A percentile compares a stretch with the other conserved stretches of the same genome.
phyloP scores from a whole-genome alignment of 2,113 vertebrate genomes.

The Urocitellus parryii region DNA sequence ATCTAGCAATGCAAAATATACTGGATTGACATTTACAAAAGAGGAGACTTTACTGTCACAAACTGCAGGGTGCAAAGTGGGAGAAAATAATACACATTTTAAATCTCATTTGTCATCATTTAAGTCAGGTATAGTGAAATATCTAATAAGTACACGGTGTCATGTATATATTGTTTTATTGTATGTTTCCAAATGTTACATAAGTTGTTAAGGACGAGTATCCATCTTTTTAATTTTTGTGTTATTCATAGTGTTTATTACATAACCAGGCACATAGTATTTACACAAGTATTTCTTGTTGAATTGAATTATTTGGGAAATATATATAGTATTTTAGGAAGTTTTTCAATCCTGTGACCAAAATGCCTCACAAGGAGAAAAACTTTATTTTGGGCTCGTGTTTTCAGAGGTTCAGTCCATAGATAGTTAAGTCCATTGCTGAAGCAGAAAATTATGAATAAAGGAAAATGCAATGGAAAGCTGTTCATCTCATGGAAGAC shows the following conservation, averaged over 20 bases:
- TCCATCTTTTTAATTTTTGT: neutral
- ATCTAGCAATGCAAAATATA: neutral
- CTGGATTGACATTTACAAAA: neutral
- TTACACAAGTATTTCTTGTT: neutral
- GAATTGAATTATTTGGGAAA: constrained; percentile 55
- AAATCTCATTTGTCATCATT: constrained; percentile 9
- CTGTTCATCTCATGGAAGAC: too few relatives aligned
- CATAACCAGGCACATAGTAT: neutral
- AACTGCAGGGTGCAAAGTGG: neutral
- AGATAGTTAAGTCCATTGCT: too few relatives aligned
- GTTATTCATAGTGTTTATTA: neutral
- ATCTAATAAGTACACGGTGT: neutral
- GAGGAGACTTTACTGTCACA: neutral
- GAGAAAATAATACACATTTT: neutral
- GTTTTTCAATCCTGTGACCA: too few relatives aligned
- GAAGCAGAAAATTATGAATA: too few relatives aligned
- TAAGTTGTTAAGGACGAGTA: neutral
- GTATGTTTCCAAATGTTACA: neutral
- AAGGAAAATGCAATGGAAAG: too few relatives aligned
- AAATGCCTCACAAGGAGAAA: too few relatives aligned
- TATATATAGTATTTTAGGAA: neutral
- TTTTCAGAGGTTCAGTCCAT: too few relatives aligned
- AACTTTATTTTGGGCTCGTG: too few relatives aligned
- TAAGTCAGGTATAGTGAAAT: neutral
- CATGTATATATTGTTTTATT: neutral